These are phyloP conservation scores for Bagarius yarrelli DNA, from an alignment of 2,113 vertebrate genomes.

Conservation along the genomic window DNA sequence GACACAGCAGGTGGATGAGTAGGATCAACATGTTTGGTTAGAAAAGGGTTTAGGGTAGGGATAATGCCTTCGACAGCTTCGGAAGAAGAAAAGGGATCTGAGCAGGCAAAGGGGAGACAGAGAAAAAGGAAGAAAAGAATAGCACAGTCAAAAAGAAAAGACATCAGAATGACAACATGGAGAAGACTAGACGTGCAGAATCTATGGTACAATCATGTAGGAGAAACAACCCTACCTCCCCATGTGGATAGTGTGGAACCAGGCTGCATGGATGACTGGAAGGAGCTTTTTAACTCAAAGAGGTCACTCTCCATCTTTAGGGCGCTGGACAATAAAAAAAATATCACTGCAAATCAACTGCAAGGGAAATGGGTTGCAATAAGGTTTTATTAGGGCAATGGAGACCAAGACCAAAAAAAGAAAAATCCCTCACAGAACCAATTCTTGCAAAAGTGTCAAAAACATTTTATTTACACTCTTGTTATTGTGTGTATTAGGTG, in stretches of 20 bases:
- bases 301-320: constrained; percentile 95
- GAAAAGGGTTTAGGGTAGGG: constrained; percentile 99
- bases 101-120: constrained; percentile 73
- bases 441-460: no score
- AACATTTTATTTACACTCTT: no score
- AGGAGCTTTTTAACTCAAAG: constrained; percentile 91
- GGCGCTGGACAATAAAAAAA: constrained; percentile 74
- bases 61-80: constrained; percentile 95
- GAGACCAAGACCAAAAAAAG: no score
- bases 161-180: constrained; percentile 68
- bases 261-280: constrained; percentile 83
- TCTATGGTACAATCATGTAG: constrained; percentile 36
- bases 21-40: constrained; percentile 93
- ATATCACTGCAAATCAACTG: not conserved
- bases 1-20: constrained; percentile 92
- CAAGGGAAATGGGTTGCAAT: not conserved
- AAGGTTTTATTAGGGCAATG: not conserved
- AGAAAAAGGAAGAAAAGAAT: constrained; percentile 60
- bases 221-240: constrained; percentile 80
- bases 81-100: constrained; percentile 98
- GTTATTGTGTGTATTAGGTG: no score
- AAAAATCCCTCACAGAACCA: no score
- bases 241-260: constrained; percentile 84
- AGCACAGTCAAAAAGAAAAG: constrained; percentile 67
- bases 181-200: constrained; percentile 63